Base-by-base conservation (phyloP, 2,113 vertebrate genomes). In the Pipra filicauda region DNA sequence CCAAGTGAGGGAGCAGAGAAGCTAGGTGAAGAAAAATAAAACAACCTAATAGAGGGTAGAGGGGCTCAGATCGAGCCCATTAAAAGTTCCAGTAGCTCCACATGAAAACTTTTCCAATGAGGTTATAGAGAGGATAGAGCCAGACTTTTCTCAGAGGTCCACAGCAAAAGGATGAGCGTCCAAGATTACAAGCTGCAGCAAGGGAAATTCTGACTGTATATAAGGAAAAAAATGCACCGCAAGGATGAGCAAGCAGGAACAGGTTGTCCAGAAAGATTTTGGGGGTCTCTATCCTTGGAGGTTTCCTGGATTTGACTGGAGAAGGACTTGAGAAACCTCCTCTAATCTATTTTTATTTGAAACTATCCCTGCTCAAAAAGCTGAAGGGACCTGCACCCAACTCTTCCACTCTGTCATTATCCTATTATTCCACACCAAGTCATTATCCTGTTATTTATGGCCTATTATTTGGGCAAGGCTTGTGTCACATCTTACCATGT, bases 401-500 rank as follows among this genome's bases (percentile, higher is more conserved):
- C 19, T 74, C 6, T 64, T 91, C 35, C 20, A 58, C 23, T 2
- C 12, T 15, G 31, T 43, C 30, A 62, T 43, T 55, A 55, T 49
- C 26, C 22, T 33, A 2, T 62, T 55, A 35, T 62, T 76, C 39
- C 17, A 58, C 23, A 3, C 12, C 14, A 35, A 61, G 35, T 31
- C 28, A 62, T 49, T 48, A 49, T 49, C 26, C 22, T 49, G 2
- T 62, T 55, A 49, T 70, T 70, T 76, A 33, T 13, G 41, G 8
- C 30, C 39, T 74, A 1, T 31, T 46, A 3, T 33, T 75, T 33
- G 30, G 33, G 8, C 14, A 61, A 51, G 43, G 26, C 15, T 59
- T 9, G 0, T 0, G 12, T 20, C 9, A 5, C 16, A 8, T 44
- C 1, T 71, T 58, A 30, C 35, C 11, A 0, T 90, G 88, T 76